Evolutionary conservation across 2,797 vertebrate genomes (phyloP), one percentile per base, ranked within the genome.

Genomic region (Phylloscopus collybita): DNA sequence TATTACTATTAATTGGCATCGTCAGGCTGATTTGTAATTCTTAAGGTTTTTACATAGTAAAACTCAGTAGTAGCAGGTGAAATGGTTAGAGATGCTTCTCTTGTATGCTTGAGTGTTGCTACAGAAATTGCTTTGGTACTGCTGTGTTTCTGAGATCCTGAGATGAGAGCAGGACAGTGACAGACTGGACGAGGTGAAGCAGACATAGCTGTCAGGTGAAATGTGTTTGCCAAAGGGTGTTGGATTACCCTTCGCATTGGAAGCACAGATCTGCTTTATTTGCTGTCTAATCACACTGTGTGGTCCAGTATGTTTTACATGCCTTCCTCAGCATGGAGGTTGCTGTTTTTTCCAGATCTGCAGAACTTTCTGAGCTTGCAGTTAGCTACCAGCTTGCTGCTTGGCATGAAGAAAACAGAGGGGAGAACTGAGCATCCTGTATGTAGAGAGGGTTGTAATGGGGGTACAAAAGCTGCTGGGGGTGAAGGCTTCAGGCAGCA

Each of bases 371-470:
- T 67, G 50, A 64, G 13, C 25, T 40, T 76, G 9, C 20, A 67
- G 2, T 36, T 32, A 23, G 26, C 54, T 67, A 4, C 40, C 16
- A 10, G 11, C 16, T 67, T 16, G 6, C 21, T 72, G 32, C 40
- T 78, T 44, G 36, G 27, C 42, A 10, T 1, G 3, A 16, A 30
- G 30, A 3, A 70, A 65, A 7, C 8, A 42, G 42, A 50, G 25
- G 9, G 30, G 9, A 38, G 30, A 80, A 17, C 42, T 82, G 56
- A 51, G n/a, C 30, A 50, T 56, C 36, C 53, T 5, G 4, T 0
- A 0, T 30, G 21, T 42, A 38, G 20, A n/a, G 61, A 13, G 13
- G 10, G 5, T 30, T 88, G 20, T 3, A 22, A 1, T 9, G 17
- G 2, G 11, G 3, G 0, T 75, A 27, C 45, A 18, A 49, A 27